These are phyloP conservation scores for Paracyprichromis sp. DNA, from an alignment of 2,113 vertebrate species.

Conservation along the genomic window DNA sequence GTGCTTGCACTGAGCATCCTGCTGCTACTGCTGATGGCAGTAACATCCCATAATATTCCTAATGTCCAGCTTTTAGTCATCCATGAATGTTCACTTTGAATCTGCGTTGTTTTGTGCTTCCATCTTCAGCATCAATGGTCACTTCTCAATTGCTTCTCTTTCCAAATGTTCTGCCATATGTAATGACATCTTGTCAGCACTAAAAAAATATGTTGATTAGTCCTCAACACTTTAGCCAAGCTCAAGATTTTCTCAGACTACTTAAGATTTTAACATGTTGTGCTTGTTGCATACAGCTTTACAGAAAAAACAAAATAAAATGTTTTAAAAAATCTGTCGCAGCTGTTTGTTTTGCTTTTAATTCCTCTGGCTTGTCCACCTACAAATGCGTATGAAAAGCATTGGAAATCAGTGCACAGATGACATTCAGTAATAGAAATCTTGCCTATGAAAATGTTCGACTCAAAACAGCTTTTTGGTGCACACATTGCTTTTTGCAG, in stretches of 20 bases:
- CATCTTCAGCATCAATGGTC: neutral
- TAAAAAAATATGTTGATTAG: neutral
- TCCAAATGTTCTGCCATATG: neutral
- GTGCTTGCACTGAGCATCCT: conserved; percentile 1
- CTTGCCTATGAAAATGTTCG: neutral
- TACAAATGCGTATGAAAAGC: neutral
- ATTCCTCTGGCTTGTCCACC: neutral
- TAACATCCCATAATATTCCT: neutral
- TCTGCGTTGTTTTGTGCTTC: neutral
- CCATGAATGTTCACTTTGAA: neutral
- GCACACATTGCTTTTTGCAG: neutral
- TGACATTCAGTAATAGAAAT: neutral
- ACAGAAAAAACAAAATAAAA: neutral
- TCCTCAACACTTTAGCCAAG: neutral
- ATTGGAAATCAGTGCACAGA: neutral
- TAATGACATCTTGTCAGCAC: neutral
- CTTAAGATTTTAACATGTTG: neutral
- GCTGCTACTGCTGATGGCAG: conserved; percentile 7
- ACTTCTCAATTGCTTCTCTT: neutral
- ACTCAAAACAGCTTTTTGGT: neutral
- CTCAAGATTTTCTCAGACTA: neutral
- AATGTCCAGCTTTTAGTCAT: conserved; percentile 9
- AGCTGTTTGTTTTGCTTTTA: neutral
- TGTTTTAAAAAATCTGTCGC: neutral
- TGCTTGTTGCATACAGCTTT: neutral